Percentiles rank a stretch among this genome's conserved stretches.
Evolutionary conservation across 2,113 vertebrate species (phyloP).

Genomic region (Sclerurus mexicanus): DNA sequence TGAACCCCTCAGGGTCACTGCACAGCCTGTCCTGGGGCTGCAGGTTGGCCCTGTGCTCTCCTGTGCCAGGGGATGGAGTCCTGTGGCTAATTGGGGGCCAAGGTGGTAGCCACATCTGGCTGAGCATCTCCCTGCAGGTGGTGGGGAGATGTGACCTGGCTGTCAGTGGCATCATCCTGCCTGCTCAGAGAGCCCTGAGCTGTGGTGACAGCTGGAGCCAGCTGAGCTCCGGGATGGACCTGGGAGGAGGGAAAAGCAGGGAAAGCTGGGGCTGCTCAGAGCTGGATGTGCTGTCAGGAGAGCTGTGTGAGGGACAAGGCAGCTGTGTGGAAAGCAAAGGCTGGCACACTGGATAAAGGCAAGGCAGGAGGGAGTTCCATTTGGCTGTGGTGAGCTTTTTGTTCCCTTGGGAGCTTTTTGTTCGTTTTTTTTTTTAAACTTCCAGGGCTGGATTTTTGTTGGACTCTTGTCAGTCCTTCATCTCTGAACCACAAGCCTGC

Average conservation of each 20-base stretch:
- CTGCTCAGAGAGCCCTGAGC: background rate
- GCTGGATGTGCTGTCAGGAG: background rate
- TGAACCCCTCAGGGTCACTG: background rate
- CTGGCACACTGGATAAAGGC: rapidly evolving
- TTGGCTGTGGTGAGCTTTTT: rapidly evolving
- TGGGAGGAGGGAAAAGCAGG: background rate
- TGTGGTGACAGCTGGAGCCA: conserved; percentile 21
- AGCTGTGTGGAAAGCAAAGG: background rate
- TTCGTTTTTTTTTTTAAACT: background rate
- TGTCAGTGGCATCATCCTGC: conserved; percentile 35
- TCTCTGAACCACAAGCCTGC: too few species aligned
- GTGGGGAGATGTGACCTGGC: conserved; percentile 43
- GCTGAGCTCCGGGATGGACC: background rate
- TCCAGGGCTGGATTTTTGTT: background rate
- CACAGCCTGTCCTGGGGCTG: background rate
- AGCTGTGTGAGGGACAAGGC: background rate
- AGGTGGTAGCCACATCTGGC: background rate
- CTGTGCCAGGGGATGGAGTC: background rate
- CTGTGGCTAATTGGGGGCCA: background rate
- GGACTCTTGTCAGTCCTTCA: background rate
- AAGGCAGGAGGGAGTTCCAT: background rate
- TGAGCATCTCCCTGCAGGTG: conserved; percentile 24
- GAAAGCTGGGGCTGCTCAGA: background rate
- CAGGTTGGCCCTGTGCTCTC: background rate
- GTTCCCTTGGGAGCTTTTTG: background rate